phyloP scores from a whole-genome alignment of 23 tunicate species.

The Halocynthia roretzi region DNA sequence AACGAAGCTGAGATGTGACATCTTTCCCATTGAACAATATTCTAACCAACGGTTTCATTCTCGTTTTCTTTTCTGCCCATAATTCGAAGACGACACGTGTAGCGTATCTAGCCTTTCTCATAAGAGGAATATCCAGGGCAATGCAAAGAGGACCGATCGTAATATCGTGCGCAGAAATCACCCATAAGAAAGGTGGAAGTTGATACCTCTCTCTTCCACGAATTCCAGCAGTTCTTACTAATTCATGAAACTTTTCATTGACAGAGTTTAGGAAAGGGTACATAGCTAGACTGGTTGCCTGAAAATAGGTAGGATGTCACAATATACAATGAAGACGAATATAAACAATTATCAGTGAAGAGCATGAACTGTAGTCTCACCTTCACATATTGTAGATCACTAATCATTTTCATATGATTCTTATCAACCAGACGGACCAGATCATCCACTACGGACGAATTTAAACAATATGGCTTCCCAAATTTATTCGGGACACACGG shows the following conservation, averaged over 20 bases:
- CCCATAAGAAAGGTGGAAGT: conserved; percentile 1
- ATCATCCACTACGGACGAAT: conserved; percentile 4
- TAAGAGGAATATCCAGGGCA: background rate
- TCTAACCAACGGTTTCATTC: background rate
- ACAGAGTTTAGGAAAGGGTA: conserved; percentile 12
- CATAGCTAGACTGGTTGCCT: conserved; percentile 25
- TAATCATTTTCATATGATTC: conserved; percentile 11
- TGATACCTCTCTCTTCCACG: too few species aligned
- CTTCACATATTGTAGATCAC: conserved; percentile 19
- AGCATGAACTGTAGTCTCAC: background rate
- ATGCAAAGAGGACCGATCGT: conserved; percentile 16
- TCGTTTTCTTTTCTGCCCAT: background rate
- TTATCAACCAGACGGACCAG: conserved; percentile 15
- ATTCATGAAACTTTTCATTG: conserved; percentile 22
- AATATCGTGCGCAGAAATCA: conserved; percentile 19
- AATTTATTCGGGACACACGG: conserved; percentile 12
- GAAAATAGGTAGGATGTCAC: background rate
- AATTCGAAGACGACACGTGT: conserved; percentile 16
- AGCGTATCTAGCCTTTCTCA: conserved; percentile 19
- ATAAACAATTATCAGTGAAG: background rate
- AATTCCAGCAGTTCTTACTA: background rate
- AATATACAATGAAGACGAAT: background rate
- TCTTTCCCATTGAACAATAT: conserved; percentile 20
- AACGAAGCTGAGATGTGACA: background rate
- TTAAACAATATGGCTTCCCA: background rate